Base-by-base conservation (phyloP, 2,113 vertebrate genomes). In the Antennarius striatus region DNA sequence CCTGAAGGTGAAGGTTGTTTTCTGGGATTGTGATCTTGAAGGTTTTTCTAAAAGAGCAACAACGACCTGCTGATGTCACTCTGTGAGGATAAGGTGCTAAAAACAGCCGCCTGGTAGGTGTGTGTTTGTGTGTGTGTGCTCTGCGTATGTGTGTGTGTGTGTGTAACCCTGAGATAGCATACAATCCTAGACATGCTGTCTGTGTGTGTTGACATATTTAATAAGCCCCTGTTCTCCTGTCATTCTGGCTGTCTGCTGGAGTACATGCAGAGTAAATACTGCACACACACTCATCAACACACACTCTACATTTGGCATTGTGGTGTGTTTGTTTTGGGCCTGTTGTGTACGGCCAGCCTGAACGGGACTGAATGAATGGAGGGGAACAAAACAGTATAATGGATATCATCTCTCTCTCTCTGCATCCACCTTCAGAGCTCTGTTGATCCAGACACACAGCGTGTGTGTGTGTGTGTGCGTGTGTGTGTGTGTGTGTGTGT, bases 101-200 rank as follows among this genome's bases (percentile, higher is more conserved):
- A 63, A 63, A 69, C 29, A 39, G 3, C 32, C 5, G 32, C 32
- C 7, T 36, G 16, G 22, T 0, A 0, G 14, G 40, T 29, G 60
- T 73, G 10, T 47, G 22, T 48, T 14, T 56, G n/a, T 54, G 59
- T 56, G 22, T n/a, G 59, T 9, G 40, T 32, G 17, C 51, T 40
- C n/a, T 77, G 32, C 63, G 45, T 67, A 29, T 60, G 11, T 68
- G 63, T 75, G 13, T 14, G 13, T 55, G 14, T 43, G 42, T 43
- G 71, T 89, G 80, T 63, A 74, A 52, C 15, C 15, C 45, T 39
- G n/a, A 80, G 80, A 86, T 86, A 88, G 42, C 58, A 54, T 56
- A 32, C 16, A 56, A 46, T 56, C 48, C 58, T 68, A 62, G 29
- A 73, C 64, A 53, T 75, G 74, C 66, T 65, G 9, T 65, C 15